Percentiles rank a stretch among this genome's conserved stretches.
Conservation (phyloP, 2,113 vertebrate genomes). For the Tinamus guttatus region DNA sequence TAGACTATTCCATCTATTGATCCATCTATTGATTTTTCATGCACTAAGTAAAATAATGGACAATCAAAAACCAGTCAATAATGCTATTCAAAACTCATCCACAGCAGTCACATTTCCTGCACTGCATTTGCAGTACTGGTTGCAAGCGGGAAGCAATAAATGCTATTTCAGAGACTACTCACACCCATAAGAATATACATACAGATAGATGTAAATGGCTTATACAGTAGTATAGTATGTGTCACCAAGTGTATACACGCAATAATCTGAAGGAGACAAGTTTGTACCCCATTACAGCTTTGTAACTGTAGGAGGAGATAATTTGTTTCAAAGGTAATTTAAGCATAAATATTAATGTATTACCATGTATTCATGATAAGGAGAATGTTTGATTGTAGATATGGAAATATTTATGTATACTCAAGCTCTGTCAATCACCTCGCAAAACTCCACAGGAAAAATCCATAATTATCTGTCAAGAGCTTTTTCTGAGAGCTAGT, state of each 20-base stretch:
- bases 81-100: neutral
- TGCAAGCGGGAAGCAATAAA: conserved; percentile 8
- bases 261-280: neutral
- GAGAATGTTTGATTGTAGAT: conserved; percentile 1
- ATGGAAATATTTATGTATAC: neutral
- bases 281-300: neutral
- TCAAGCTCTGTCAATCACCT: neutral
- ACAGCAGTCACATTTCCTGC: conserved; percentile 26
- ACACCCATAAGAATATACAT: conserved; percentile 18
- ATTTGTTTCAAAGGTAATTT: conserved; percentile 11
- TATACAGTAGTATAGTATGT: neutral
- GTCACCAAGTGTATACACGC: neutral
- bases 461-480: neutral
- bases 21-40: conserved; percentile 17
- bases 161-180: conserved; percentile 37
- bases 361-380: neutral
- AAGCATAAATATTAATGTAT: conserved; percentile 32
- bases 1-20: neutral
- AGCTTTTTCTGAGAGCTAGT: neutral
- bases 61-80: neutral
- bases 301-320: neutral
- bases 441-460: neutral
- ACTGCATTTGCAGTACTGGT: conserved; percentile 29
- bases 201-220: conserved; percentile 42
- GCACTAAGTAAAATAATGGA: conserved; percentile 6